Base-by-base conservation (phyloP, 2,797 vertebrate genomes). In the Epinephelus awoara region DNA sequence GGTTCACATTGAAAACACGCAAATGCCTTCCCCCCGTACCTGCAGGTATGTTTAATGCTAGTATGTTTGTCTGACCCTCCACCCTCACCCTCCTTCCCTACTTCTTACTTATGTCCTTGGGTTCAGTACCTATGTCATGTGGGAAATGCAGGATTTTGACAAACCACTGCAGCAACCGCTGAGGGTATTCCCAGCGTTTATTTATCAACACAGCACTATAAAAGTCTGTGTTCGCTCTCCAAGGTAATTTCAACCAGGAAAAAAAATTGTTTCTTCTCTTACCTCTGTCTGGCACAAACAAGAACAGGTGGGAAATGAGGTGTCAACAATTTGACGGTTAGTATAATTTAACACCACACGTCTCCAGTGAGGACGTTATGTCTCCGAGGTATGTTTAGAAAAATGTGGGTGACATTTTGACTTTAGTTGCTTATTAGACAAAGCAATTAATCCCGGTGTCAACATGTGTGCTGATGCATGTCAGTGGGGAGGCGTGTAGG, bases 371-470 rank as follows among this genome's bases (percentile, higher is more conserved):
- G 68, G 72, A 78, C 74, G 21, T 73, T 77, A 15, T 58, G 77
- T 88, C 80, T 72, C 71, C 38, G 67, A 85, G 85, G 77, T 87
- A 91, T 93, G 88, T 91, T 92, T 91, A 92, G 90, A 91, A 87
- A 85, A 79, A 81, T 85, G 93, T 91, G 90, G 90, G 90, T 81
- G 90, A 85, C 81, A 70, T 68, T 72, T 86, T 84, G 82, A 84
- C 80, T 82, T 72, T 18, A 81, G 77, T 77, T 82, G 79, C 87
- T 89, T 86, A 90, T 92, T 92, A 90, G 91, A 88, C 83, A 70
- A 83, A 83, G 83, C 25, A 55, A 88, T 87, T 90, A 91, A 88
- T 90, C 80, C 70, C 1, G 49, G 40, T 87, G 90, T 85, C 88
- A 85, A 85, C 89, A 87, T 85, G 72, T 66, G 67, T 82, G 70